Evolutionary conservation across 1,140 invertebrate species (phyloP).

Genomic region (Triops cancriformis): DNA sequence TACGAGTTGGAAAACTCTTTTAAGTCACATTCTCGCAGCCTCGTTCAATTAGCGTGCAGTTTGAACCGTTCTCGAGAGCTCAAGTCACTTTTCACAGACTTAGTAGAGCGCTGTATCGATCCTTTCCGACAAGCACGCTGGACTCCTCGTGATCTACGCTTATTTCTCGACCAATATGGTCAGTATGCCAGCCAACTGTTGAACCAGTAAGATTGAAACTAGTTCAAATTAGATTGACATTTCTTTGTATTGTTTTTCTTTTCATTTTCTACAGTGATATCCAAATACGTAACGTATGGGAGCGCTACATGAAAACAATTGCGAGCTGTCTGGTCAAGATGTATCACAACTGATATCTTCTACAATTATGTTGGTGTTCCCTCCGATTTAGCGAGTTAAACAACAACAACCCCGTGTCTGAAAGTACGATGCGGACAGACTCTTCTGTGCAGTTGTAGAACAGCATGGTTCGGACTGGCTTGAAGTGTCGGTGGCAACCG

Average conservation of each 20-base stretch:
- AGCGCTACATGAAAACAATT: constrained; percentile 73
- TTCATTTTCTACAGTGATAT: constrained; percentile 33
- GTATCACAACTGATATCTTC: constrained; percentile 46
- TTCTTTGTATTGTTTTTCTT: constrained; percentile 30
- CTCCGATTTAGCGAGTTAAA: background rate
- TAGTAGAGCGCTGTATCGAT: constrained; percentile 52
- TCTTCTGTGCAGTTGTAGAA: background rate
- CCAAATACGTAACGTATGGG: constrained; percentile 54
- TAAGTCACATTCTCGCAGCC: constrained; percentile 65
- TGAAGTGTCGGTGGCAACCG: background rate
- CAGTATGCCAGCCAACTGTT: constrained; percentile 44
- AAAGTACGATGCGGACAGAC: background rate
- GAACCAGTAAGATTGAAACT: constrained; percentile 23
- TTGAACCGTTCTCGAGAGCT: no score
- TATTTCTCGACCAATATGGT: constrained; percentile 61
- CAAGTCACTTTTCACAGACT: constrained; percentile 49
- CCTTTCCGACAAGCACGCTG: constrained; percentile 56
- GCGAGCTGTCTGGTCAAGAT: constrained; percentile 67
- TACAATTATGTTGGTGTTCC: background rate
- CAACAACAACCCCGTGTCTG: background rate
- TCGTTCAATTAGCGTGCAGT: no score
- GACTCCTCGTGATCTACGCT: constrained; percentile 57
- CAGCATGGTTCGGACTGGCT: background rate
- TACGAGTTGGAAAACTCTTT: constrained; percentile 67
- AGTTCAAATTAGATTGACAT: constrained; percentile 24